Percentiles rank a stretch among this genome's conserved stretches.
Evolutionary conservation across 2,113 vertebrate genomes (phyloP).

Genomic region (Gasterosteus aculeatus): DNA sequence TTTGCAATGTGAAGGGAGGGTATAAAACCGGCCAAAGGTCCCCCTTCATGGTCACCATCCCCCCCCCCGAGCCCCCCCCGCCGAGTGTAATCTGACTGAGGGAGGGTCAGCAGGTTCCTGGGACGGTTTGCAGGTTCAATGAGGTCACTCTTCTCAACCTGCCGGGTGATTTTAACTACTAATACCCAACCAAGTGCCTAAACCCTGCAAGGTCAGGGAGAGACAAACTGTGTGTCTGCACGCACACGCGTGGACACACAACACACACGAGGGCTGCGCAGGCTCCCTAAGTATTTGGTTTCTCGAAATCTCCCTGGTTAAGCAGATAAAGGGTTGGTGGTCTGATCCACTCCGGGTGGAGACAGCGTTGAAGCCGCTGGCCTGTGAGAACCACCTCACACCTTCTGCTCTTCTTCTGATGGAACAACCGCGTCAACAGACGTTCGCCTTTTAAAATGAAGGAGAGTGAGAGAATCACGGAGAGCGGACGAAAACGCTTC

Average conservation of each 20-base stretch:
- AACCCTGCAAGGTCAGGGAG: slow-evolving; percentile 58
- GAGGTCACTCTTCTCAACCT: slow-evolving; percentile 52
- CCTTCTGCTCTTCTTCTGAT: not conserved
- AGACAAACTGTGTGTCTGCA: slow-evolving; percentile 20
- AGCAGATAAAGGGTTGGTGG: slow-evolving; percentile 45
- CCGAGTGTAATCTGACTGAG: slow-evolving; percentile 46
- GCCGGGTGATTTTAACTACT: slow-evolving; percentile 54
- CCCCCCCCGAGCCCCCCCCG: not conserved
- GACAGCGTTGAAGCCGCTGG: slow-evolving; percentile 22
- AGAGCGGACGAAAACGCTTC: slow-evolving; percentile 7
- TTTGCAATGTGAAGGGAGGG: not conserved
- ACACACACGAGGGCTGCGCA: not conserved
- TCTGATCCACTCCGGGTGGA: slow-evolving; percentile 16
- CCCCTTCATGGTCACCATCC: not conserved
- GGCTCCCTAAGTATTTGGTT: slow-evolving; percentile 12
- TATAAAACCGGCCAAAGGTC: slow-evolving; percentile 47
- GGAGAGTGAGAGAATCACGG: not conserved
- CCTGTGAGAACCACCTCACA: slow-evolving; percentile 1
- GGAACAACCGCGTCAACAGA: not conserved
- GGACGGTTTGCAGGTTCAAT: slow-evolving; percentile 46
- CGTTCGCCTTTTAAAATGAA: not conserved
- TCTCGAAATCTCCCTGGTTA: slow-evolving; percentile 23
- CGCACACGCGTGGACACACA: slow-evolving; percentile 5
- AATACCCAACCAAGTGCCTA: slow-evolving; percentile 59
- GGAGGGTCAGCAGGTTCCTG: slow-evolving; percentile 58